Base-by-base conservation (phyloP, 2,888 invertebrate species). In the Drosophila dives region DNA sequence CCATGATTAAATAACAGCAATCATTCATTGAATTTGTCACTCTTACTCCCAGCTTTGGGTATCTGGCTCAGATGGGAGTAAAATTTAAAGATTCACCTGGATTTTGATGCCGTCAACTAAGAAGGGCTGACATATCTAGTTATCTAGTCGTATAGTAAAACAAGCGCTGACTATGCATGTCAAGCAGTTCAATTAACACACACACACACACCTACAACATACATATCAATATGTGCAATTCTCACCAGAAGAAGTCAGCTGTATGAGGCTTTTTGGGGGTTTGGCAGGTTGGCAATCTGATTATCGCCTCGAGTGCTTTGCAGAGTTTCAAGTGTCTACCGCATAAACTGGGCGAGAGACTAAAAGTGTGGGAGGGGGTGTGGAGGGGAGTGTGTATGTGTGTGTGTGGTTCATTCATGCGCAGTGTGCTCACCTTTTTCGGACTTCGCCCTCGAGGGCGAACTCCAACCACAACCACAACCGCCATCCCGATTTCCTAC, bases 281-380 rank as follows among this genome's bases (percentile, higher is more conserved):
- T 34, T 58, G 54, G 55, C 40, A 66, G 56, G 38, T 40, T 62
- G 69, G 77, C 77, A 88, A 88, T 86, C 83, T 86, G 88, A 85
- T 88, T 85, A 85, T 74, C 80, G 85, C 85, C 83, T 75, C 75
- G 64, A 87, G 80, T 80, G 81, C 69, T 75, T 72, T 64, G 51
- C 72, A 71, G 48, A 34, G 70, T 59, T 51, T 80, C 66, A 61
- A 64, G 54, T 59, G 62, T 64, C 55, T 64, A 36, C 53, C 33
- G 61, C n/a, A 40, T 56, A 55, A n/a, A 38, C 29, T 8, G 55
- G 8, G n/a, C 3, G 29, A n/a, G 29, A n/a, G 15, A 29, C 29
- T 29, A 50, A 29, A 17, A n/a, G 29, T 26, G 45, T 34, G 36
- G 23, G 11, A 15, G 11, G 15, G 32, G 17, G n/a, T 2, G 29